Evolutionary conservation across 2,888 invertebrate genomes (phyloP), one percentile per base, ranked within the genome.

Genomic region (Ectemnius continuus): DNA sequence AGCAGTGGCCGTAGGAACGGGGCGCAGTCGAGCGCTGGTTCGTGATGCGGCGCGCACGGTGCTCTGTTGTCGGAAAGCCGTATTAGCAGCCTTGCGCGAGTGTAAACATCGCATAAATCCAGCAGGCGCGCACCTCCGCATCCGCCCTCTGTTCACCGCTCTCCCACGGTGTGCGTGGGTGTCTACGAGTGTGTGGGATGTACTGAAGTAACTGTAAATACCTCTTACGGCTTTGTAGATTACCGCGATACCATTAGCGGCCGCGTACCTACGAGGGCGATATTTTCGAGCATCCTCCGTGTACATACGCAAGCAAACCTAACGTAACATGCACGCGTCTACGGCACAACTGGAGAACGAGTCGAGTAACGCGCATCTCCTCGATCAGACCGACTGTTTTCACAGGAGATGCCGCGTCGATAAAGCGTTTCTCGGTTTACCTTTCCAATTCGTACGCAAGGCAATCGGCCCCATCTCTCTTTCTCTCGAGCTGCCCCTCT

Each of bases 61-160:
- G 76, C 76, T 36, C 36, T 87, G 86, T 86, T 85, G 88, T 85
- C 85, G 85, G 86, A 87, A 87, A 89, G 90, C 88, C 89, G 88
- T 88, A 89, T 89, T 88, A 88, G 86, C 87, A 85, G 87, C 84
- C 86, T 86, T 83, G 86, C 85, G 85, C 84, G 81, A 87, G 85
- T 87, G 87, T 86, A 89, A 89, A 89, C 89, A 88, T 88, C 82
- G 81, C 83, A 88, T 86, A 89, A 89, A 90, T 89, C 89, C 82
- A 76, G 73, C 74, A 68, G 36, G 36, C 36, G 36, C 75, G 83
- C 81, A 65, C 73, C 73, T 63, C 74, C 76, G 75, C 79, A 74
- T 62, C 65, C 59, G 36, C 61, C 71, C 75, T 67, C 36, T 36
- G 8, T 36, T 14, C 52, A 14, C 52, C 52, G 52, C 52, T 16